phyloP scores from a whole-genome alignment of 1,140 invertebrate genomes.

The Pomacea maculata region DNA sequence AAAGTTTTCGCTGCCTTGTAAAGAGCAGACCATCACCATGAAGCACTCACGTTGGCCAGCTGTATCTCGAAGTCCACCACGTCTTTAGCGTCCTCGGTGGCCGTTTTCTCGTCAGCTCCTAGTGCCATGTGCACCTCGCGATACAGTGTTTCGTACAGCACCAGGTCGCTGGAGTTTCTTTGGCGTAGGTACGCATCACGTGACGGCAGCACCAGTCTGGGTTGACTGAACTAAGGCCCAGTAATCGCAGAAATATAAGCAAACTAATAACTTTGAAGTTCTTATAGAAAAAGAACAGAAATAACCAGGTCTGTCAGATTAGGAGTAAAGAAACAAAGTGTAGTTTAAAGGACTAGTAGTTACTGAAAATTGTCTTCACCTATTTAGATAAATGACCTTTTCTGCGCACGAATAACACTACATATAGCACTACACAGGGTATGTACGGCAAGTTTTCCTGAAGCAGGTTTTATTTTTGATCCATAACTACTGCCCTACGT shows the following conservation, averaged over 20 bases:
- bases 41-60: slow-evolving; percentile 76
- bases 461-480: too few relatives aligned
- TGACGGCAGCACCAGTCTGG: slow-evolving; percentile 80
- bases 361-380: too few relatives aligned
- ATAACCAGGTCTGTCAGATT: background rate
- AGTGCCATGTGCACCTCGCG: slow-evolving; percentile 77
- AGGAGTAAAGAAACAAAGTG: too few relatives aligned
- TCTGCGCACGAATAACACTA: too few relatives aligned
- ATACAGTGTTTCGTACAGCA: slow-evolving; percentile 83
- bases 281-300: background rate
- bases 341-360: too few relatives aligned
- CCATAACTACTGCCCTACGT: too few relatives aligned
- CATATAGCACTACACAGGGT: too few relatives aligned
- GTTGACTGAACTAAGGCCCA: slow-evolving; percentile 78
- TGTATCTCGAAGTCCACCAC: slow-evolving; percentile 81
- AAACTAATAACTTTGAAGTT: background rate
- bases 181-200: slow-evolving; percentile 81
- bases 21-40: background rate
- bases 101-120: slow-evolving; percentile 72
- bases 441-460: too few relatives aligned
- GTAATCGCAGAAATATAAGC: background rate
- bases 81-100: slow-evolving; percentile 73
- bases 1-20: too few relatives aligned
- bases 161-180: slow-evolving; percentile 66
- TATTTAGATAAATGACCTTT: too few relatives aligned